These are phyloP conservation scores for Rhombomys opimus DNA, from an alignment of 2,113 vertebrate genomes.

Conservation along the genomic window DNA sequence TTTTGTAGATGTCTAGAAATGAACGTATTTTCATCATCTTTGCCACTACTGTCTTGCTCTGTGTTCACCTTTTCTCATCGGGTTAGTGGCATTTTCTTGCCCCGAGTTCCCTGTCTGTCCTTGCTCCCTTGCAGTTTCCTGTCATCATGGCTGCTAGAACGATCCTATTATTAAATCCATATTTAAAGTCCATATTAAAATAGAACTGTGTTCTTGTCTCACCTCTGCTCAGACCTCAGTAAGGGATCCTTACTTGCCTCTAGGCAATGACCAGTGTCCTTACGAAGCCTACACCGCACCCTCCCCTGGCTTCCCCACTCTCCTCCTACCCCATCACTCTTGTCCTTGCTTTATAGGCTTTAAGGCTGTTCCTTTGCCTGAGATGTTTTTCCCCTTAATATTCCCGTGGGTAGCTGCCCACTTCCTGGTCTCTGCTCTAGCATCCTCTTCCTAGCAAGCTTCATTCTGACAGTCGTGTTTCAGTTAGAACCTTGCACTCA, in stretches of 20 bases:
- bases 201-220: background rate
- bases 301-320: fast-evolving
- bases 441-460: background rate
- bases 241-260: background rate
- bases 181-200: background rate
- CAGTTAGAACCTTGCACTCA: background rate
- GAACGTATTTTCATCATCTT: background rate
- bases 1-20: background rate
- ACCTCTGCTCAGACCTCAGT: background rate
- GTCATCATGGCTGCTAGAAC: background rate
- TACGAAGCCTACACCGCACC: background rate
- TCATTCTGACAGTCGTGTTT: background rate
- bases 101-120: background rate
- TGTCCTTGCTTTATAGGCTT: background rate
- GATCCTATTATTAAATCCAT: background rate
- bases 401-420: background rate
- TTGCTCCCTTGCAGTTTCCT: background rate
- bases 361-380: background rate
- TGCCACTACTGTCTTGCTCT: background rate
- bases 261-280: background rate
- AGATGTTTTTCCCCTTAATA: background rate
- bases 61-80: background rate
- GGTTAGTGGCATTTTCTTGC: background rate
- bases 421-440: background rate
- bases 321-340: background rate